These are phyloP conservation scores for Chrysaora quinquecirrha DNA, from an alignment of 30 jellyfish, hydroid and myxozoan genomes.

Conservation along the genomic window DNA sequence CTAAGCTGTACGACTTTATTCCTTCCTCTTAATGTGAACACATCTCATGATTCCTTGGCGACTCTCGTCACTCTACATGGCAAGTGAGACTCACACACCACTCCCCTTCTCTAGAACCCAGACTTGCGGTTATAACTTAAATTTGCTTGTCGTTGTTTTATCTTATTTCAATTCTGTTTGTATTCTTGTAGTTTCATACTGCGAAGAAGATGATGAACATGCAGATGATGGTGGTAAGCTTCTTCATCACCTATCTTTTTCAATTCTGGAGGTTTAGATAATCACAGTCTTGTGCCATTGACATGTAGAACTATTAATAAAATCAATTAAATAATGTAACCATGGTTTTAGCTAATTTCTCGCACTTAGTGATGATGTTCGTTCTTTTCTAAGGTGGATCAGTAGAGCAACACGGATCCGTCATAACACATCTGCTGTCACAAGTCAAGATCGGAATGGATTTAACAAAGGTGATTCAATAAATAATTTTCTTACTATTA, in stretches of 20 bases:
- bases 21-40: too few species aligned
- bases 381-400: conserved; percentile 29
- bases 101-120: too few species aligned
- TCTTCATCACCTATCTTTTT: too few species aligned
- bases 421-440: conserved; percentile 86
- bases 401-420: conserved; percentile 85
- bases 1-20: too few species aligned
- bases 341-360: not conserved
- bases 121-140: too few species aligned
- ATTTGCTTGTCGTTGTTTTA: too few species aligned
- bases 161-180: too few species aligned
- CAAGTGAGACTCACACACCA: too few species aligned
- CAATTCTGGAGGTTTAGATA: not conserved
- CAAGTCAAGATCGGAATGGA: conserved; percentile 98
- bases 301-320: not conserved
- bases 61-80: too few species aligned
- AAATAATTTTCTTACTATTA: too few species aligned
- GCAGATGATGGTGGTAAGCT: conserved; percentile 21
- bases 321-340: not conserved
- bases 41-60: too few species aligned
- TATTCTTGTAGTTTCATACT: conserved; percentile 20
- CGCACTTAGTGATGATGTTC: not conserved
- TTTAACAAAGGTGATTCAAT: conserved; percentile 62
- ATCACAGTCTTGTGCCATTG: not conserved
- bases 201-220: conserved; percentile 75